Evolutionary conservation across 2,113 vertebrate genomes (phyloP).

Genomic region (Lampris megalopsis): DNA sequence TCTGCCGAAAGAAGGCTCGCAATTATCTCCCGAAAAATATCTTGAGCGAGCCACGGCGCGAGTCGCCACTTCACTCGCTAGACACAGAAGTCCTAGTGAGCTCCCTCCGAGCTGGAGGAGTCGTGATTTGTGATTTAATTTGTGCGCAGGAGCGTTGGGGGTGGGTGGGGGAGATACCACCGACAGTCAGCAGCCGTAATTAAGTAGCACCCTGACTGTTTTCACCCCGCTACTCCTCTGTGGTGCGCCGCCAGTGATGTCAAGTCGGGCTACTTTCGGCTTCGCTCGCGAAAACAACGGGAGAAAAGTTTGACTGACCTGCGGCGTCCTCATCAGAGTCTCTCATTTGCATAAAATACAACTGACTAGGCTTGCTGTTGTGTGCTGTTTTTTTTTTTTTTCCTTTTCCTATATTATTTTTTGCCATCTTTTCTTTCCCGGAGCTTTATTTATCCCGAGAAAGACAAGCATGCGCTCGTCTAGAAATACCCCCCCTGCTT

Average conservation of each 20-base stretch:
- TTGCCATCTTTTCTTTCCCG: too few species aligned
- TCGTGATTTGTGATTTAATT: slow-evolving; percentile 72
- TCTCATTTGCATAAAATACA: slow-evolving; percentile 15
- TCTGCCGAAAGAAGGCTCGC: slow-evolving; percentile 73
- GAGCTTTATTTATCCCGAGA: too few species aligned
- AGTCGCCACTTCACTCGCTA: slow-evolving; percentile 69
- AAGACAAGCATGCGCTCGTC: too few species aligned
- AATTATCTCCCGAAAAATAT: slow-evolving; percentile 78
- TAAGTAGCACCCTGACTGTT: slow-evolving; percentile 73
- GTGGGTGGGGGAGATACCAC: slow-evolving; percentile 72
- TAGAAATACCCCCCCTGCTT: too few species aligned
- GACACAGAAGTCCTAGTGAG: slow-evolving; percentile 66
- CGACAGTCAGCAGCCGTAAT: slow-evolving; percentile 70
- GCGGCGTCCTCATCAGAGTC: background rate
- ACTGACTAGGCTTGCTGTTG: background rate
- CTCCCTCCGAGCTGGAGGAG: slow-evolving; percentile 70
- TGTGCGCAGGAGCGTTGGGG: slow-evolving; percentile 62
- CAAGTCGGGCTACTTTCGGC: slow-evolving; percentile 54
- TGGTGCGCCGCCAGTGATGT: slow-evolving; percentile 47
- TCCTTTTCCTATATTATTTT: too few species aligned
- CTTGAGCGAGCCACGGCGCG: slow-evolving; percentile 53
- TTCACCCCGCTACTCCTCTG: slow-evolving; percentile 33
- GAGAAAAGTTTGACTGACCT: slow-evolving; percentile 58
- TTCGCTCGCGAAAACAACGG: slow-evolving; percentile 43
- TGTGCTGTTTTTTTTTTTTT: background rate